Conservation (phyloP, 1,140 invertebrate species). For the Chymomyza costata region DNA sequence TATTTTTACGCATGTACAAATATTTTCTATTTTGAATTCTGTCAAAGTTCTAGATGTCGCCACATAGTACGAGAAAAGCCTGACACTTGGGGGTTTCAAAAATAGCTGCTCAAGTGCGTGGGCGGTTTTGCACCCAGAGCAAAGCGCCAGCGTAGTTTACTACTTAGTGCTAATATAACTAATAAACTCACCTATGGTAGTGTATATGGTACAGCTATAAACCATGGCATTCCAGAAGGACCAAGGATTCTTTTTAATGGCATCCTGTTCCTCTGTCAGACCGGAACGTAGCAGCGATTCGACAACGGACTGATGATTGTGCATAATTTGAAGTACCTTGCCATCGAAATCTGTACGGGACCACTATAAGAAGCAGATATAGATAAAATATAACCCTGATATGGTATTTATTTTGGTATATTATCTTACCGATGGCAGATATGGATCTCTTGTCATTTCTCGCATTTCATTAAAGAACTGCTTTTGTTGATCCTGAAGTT, state of each 20-base stretch:
- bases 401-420: background rate
- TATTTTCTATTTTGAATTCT: no score
- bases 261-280: conserved; percentile 18
- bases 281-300: conserved; percentile 38
- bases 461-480: conserved; percentile 43
- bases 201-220: conserved; percentile 94
- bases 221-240: conserved; percentile 93
- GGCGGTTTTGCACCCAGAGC: no score
- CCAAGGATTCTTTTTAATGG: conserved; percentile 80
- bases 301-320: conserved; percentile 37
- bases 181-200: conserved; percentile 93
- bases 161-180: no score
- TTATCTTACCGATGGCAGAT: conserved; percentile 21
- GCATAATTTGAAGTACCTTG: conserved; percentile 32
- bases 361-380: conserved; percentile 17
- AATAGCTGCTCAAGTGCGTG: no score
- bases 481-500: conserved; percentile 32
- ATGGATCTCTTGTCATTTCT: conserved; percentile 17
- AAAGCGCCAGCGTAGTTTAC: no score
- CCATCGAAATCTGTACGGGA: conserved; percentile 24
- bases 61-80: conserved; percentile 23
- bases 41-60: no score
- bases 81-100: no score
- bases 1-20: conserved; percentile 2
- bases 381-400: background rate